Conservation (phyloP, 2,113 vertebrate species). For the Glaucidium brasilianum region DNA sequence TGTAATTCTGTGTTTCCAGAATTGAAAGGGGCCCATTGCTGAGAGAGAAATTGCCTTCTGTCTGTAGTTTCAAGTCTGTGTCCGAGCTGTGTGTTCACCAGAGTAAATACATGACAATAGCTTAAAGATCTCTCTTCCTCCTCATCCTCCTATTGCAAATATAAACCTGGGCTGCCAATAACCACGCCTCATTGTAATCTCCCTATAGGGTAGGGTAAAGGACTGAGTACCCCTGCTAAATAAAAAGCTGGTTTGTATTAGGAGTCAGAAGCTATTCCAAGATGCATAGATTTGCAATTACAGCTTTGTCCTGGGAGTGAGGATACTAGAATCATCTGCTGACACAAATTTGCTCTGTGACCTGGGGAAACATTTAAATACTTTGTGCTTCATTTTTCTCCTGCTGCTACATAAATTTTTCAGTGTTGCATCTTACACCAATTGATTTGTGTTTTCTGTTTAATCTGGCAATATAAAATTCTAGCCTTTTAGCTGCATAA, state of each 20-base stretch:
- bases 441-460: not conserved
- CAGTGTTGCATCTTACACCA: not conserved
- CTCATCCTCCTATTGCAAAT: not conserved
- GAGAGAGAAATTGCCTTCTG: not conserved
- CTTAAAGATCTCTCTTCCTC: not conserved
- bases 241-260: not conserved
- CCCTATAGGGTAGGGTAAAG: not conserved
- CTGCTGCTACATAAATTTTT: conserved; percentile 29
- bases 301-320: not conserved
- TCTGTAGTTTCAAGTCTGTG: not conserved
- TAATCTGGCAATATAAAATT: not conserved
- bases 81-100: not conserved
- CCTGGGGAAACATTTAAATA: conserved; percentile 23
- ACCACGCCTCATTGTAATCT: not conserved
- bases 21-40: not conserved
- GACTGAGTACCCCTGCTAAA: not conserved
- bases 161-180: not conserved
- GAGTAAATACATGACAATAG: not conserved
- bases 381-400: conserved; percentile 17
- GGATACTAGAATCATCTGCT: not conserved
- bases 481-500: not conserved
- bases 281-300: not conserved
- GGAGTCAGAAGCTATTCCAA: not conserved
- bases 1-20: not conserved
- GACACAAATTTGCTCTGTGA: conserved; percentile 40